phyloP scores from a whole-genome alignment of 2,797 vertebrate genomes.

The Echiichthys vipera region DNA sequence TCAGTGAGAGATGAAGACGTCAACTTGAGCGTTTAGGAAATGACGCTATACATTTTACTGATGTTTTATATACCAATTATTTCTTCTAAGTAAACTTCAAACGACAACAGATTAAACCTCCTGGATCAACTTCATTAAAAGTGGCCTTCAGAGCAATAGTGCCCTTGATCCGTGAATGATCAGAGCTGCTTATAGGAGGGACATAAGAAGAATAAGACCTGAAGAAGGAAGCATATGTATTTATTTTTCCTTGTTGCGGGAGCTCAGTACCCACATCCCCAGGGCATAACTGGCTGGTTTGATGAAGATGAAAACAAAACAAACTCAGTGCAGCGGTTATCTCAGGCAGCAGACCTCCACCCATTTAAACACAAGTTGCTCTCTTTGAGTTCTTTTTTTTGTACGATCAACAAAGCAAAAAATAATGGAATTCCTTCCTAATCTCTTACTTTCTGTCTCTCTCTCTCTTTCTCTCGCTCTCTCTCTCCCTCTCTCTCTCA shows the following conservation, averaged over 20 bases:
- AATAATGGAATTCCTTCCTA: conserved; percentile 47
- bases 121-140: background rate
- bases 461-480: conserved; percentile 3
- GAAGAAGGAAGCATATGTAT: background rate
- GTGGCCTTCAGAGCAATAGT: background rate
- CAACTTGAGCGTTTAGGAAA: background rate
- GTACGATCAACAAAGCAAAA: conserved; percentile 43
- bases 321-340: conserved; percentile 38
- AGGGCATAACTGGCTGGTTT: conserved; percentile 28
- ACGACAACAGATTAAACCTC: background rate
- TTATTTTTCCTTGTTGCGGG: conserved; percentile 17
- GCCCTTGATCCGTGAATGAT: conserved; percentile 16
- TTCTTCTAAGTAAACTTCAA: conserved; percentile 9
- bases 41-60: background rate
- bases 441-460: conserved; percentile 24
- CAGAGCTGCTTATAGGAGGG: conserved; percentile 6
- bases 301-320: conserved; percentile 55
- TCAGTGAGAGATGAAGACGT: background rate
- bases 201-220: conserved; percentile 9
- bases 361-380: conserved; percentile 32
- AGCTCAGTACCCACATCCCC: conserved; percentile 10
- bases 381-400: conserved; percentile 20
- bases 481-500: conserved; percentile 22
- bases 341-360: conserved; percentile 53
- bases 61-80: background rate